A percentile compares a stretch with the other conserved stretches of the same genome.
phyloP scores from a whole-genome alignment of 1,140 invertebrate genomes.

The Drosophila paulistorum region DNA sequence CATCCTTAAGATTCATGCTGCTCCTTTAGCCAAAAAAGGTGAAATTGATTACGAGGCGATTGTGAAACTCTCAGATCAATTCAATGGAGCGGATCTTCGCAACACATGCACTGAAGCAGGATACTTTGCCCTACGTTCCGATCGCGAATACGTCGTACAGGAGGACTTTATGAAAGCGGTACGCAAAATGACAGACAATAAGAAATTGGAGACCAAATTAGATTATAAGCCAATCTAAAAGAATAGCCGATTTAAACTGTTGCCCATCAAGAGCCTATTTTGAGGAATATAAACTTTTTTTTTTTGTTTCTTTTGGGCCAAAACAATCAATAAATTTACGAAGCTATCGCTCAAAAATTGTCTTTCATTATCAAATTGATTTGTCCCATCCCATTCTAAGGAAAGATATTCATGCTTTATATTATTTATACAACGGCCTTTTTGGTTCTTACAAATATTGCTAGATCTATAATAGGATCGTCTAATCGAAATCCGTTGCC shows the following conservation, averaged over 20 bases:
- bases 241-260: background rate
- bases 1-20: conserved; percentile 99
- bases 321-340: no score
- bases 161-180: conserved; percentile 99
- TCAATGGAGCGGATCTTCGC: conserved; percentile 99
- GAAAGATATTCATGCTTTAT: no score
- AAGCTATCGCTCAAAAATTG: no score
- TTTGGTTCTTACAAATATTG: no score
- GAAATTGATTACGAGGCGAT: conserved; percentile 99
- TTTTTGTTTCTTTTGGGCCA: no score
- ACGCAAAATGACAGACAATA: conserved; percentile 99
- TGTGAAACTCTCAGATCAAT: conserved; percentile 98
- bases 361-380: no score
- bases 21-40: conserved; percentile 97
- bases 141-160: conserved; percentile 96
- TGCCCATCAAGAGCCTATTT: background rate
- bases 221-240: conserved; percentile 99
- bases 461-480: no score
- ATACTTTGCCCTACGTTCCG: conserved; percentile 93
- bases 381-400: no score
- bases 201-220: conserved; percentile 99
- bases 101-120: conserved; percentile 99
- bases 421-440: no score
- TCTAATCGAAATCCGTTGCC: no score
- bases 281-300: background rate